Evolutionary conservation across 2,888 invertebrate species (phyloP).

Genomic region (Blastobasis lacticolella): DNA sequence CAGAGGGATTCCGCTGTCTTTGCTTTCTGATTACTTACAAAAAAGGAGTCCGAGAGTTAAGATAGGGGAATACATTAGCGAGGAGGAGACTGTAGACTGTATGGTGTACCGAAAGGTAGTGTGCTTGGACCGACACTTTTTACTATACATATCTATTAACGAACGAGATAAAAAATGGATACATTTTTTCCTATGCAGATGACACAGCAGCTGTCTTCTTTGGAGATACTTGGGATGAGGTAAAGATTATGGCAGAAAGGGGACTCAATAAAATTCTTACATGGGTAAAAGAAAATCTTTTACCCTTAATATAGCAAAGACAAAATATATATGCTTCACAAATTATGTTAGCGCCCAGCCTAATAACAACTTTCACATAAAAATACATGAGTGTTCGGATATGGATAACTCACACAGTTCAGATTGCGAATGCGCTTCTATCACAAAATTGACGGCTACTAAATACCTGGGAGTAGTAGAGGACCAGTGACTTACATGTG

Average conservation of each 20-base stretch:
- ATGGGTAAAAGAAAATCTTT: background rate
- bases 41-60: background rate
- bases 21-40: background rate
- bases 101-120: background rate
- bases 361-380: background rate
- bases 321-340: constrained; percentile 8
- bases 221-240: background rate
- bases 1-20: background rate
- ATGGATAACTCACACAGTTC: too few species aligned
- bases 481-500: constrained; percentile 1
- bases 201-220: background rate
- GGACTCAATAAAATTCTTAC: background rate
- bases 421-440: background rate
- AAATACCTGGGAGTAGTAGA: constrained; percentile 6
- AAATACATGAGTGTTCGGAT: constrained; percentile 4
- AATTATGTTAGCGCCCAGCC: constrained; percentile 4
- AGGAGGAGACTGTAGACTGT: too few species aligned
- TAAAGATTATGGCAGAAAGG: background rate
- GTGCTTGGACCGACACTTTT: background rate
- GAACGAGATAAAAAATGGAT: background rate
- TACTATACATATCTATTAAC: constrained; percentile 5
- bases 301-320: constrained; percentile 7
- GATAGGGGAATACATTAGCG: background rate
- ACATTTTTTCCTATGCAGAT: background rate
- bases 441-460: background rate